A percentile compares a stretch with the other conserved stretches of the same genome.
phyloP scores from a whole-genome alignment of 2,797 vertebrate genomes.

The Podarcis lilfordi region DNA sequence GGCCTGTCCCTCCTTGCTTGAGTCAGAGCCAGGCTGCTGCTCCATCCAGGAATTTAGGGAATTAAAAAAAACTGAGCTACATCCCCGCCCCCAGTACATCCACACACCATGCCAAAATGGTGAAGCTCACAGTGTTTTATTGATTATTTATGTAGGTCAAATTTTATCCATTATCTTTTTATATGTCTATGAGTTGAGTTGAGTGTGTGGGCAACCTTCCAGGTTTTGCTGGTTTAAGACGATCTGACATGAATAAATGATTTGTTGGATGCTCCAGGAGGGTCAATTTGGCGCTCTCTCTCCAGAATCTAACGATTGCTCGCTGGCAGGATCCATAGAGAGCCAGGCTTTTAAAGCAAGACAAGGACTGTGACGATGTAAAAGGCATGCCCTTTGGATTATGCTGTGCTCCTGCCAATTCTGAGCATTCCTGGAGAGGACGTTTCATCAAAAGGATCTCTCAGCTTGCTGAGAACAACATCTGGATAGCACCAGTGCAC shows the following conservation, averaged over 20 bases:
- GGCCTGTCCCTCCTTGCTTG: no score
- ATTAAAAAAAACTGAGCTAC: background rate
- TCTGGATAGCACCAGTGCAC: background rate
- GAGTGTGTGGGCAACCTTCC: background rate
- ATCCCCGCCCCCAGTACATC: no score
- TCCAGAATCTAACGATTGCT: background rate
- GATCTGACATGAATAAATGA: background rate
- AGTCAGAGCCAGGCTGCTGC: no score
- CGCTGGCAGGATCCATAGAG: background rate
- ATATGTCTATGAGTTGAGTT: background rate
- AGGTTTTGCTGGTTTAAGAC: conserved; percentile 17
- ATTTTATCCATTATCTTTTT: background rate
- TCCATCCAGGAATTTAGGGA: background rate
- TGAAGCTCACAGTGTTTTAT: background rate
- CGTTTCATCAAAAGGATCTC: background rate
- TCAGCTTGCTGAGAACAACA: background rate
- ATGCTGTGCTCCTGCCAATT: background rate
- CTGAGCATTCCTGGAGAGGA: background rate
- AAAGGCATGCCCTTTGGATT: background rate
- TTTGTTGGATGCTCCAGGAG: background rate
- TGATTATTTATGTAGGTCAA: background rate
- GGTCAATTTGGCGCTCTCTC: fast-evolving
- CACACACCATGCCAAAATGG: background rate
- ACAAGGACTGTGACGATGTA: background rate
- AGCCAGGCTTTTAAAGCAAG: background rate